Conservation (phyloP, 1,140 invertebrate species). For the Acarapis woodi region DNA sequence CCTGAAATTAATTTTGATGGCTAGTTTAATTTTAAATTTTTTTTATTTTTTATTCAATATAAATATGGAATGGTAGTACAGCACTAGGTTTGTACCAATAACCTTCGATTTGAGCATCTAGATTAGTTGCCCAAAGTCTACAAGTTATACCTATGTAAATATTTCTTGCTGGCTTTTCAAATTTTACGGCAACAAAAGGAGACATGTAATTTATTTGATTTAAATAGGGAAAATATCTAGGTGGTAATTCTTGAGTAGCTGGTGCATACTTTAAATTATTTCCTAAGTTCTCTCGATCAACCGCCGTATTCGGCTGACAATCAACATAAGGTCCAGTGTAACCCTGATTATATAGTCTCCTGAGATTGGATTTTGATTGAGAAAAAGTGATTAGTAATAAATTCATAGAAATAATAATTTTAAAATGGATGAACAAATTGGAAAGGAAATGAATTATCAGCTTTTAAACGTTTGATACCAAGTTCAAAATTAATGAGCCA, state of each 20-base stretch:
- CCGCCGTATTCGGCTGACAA: conserved; percentile 1
- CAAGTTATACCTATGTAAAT: conserved; percentile 13
- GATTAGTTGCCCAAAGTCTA: conserved; percentile 11
- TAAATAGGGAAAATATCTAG: conserved; percentile 5
- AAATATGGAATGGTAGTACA: too few species aligned
- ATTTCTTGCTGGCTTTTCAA: conserved; percentile 9
- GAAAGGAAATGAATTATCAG: too few species aligned
- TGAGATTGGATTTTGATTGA: too few species aligned
- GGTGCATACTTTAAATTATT: conserved; percentile 8
- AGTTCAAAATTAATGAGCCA: neutral
- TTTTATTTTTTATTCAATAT: too few species aligned
- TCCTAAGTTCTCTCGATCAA: conserved; percentile 8
- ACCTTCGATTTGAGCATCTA: too few species aligned
- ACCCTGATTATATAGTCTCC: too few species aligned
- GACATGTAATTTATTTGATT: conserved; percentile 7
- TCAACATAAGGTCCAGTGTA: conserved; percentile 2
- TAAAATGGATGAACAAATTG: too few species aligned
- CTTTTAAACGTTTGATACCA: neutral
- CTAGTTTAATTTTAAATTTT: too few species aligned
- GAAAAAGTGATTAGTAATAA: too few species aligned
- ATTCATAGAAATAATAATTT: too few species aligned
- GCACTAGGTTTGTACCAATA: too few species aligned
- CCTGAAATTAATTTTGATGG: too few species aligned
- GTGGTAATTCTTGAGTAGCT: conserved; percentile 5
- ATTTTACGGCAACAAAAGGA: conserved; percentile 9